Percentiles rank a stretch among this genome's conserved stretches.
Evolutionary conservation across 2,113 vertebrate genomes (phyloP).

Genomic region (Leptodactylus fuscus): DNA sequence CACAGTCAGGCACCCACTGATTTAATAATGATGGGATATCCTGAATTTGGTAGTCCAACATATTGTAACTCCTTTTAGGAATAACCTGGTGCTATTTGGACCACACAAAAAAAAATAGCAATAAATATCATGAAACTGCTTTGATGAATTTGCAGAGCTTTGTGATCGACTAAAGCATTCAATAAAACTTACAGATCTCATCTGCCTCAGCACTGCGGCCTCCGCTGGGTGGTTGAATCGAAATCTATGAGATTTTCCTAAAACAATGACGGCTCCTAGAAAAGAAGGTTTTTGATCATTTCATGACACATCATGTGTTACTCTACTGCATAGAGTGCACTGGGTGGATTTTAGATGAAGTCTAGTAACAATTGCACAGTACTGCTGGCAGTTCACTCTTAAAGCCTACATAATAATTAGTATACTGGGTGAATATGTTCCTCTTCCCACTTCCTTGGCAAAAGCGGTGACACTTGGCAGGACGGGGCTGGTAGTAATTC

Average conservation of each 20-base stretch:
- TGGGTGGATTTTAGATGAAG: too few species aligned
- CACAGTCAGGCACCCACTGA: too few species aligned
- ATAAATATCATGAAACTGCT: too few species aligned
- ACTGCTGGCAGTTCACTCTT: background rate
- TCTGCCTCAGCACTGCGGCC: conserved; percentile 86
- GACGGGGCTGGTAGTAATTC: conserved; percentile 22
- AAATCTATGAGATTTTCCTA: conserved; percentile 89
- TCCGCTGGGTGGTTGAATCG: conserved; percentile 96
- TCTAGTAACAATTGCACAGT: background rate
- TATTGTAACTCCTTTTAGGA: too few species aligned
- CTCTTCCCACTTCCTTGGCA: conserved; percentile 6
- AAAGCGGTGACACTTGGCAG: background rate
- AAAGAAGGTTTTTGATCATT: conserved; percentile 3
- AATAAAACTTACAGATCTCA: conserved; percentile 81
- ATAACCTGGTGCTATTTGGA: too few species aligned
- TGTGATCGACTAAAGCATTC: background rate
- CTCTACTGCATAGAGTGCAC: too few species aligned
- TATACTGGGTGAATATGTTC: conserved; percentile 12
- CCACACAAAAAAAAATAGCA: background rate
- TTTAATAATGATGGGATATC: too few species aligned
- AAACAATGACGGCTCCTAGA: conserved; percentile 86
- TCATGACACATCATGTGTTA: too few species aligned
- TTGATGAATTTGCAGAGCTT: background rate
- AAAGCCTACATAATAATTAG: background rate
- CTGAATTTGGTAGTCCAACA: too few species aligned